Base-by-base conservation (phyloP, 92 coral and sea anemone genomes). In the Heliopora coerulea region DNA sequence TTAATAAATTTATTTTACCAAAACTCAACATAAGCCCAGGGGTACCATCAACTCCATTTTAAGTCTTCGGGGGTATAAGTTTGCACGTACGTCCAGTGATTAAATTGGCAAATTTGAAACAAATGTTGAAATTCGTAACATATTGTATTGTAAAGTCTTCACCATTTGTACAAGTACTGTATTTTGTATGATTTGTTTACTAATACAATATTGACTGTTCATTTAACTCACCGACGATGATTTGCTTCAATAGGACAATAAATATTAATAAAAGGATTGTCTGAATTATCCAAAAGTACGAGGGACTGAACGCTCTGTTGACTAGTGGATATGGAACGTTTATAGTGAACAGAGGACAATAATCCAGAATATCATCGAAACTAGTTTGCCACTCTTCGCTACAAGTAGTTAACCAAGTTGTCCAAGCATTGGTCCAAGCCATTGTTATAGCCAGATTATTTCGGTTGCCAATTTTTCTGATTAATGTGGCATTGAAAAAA, bases 341-440 rank as follows among this genome's bases (percentile, higher is more conserved):
- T 19, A 59, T 23, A 28, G 14, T 26, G 8, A 49, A 34, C 12
- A 44, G 42, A 29, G 49, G 59, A 54, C 58, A 41, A 20, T 66
- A 41, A 46, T 66, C 21, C 28, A 66, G 37, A 44, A 66, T 17
- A 44, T 66, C 6, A 29, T 42, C 15, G 4, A 66, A 13, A 23
- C 37, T 37, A 9, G 50, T 66, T 46, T 23, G 56, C 73, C 73
- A 66, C 50, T 66, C 73, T 41, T 66, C 73, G 15, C n/a, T 46
- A n/a, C 52, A 2, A 46, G 37, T 66, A 24, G 73, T 66, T 19
- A 66, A 17, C 73, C 73, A 66, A 41, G 73, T 14, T 3, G 19
- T 32, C 56, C 54, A 66, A 66, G 27, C 32, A 18, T 66, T 33
- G 31, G 56, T 66, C 73, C 73, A 66, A 42, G 57, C 3, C 73